phyloP scores from a whole-genome alignment of 1,140 invertebrate species.

The Sinella curviseta region DNA sequence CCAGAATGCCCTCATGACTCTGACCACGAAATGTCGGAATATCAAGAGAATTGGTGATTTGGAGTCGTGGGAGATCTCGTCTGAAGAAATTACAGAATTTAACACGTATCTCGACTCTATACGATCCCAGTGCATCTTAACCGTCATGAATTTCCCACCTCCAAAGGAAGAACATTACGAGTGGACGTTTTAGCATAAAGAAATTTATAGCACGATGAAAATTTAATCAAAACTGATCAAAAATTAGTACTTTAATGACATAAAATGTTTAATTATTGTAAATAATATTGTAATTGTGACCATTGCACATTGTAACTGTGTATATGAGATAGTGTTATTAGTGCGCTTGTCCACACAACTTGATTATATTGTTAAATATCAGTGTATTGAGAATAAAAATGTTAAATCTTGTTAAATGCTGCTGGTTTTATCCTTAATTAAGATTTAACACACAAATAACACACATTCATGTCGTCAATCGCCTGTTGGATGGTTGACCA shows the following conservation, averaged over 20 bases:
- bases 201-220: not conserved
- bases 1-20: not conserved
- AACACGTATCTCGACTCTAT: not conserved
- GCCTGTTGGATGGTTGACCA: too few relatives aligned
- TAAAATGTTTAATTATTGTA: too few relatives aligned
- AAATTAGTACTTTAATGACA: not conserved
- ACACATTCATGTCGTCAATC: too few relatives aligned
- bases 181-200: not conserved
- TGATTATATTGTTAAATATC: too few relatives aligned
- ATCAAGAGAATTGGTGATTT: slow-evolving; percentile 6
- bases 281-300: too few relatives aligned
- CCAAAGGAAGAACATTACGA: not conserved
- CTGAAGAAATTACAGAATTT: not conserved
- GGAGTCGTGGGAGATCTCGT: not conserved
- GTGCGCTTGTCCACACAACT: too few relatives aligned
- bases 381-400: too few relatives aligned
- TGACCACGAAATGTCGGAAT: not conserved
- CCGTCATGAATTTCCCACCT: slow-evolving; percentile 12
- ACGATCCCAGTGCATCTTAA: not conserved
- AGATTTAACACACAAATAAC: too few relatives aligned
- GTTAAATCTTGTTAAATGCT: too few relatives aligned
- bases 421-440: too few relatives aligned
- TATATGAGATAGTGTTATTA: too few relatives aligned
- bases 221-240: not conserved
- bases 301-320: too few relatives aligned